Evolutionary conservation across 2,888 invertebrate genomes (phyloP).

Genomic region (Cremastinae sp.): DNA sequence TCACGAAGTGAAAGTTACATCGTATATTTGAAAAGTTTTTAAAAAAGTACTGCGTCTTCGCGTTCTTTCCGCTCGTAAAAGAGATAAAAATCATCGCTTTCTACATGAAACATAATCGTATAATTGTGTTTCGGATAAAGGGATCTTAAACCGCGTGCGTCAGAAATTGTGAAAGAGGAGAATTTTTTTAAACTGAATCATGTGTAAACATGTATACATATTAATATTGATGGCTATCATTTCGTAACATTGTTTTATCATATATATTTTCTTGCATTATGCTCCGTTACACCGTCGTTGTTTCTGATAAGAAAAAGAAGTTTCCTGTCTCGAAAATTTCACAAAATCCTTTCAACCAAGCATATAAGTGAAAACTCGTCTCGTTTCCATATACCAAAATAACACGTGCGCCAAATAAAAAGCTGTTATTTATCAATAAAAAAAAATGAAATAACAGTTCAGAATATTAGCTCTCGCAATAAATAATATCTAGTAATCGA

Average conservation of each 20-base stretch:
- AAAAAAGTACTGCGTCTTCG: background rate
- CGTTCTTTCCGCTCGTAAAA: background rate
- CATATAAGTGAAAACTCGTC: too few species aligned
- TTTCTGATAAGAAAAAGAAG: background rate
- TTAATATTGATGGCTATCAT: background rate
- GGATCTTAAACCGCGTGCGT: background rate
- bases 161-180: background rate
- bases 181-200: background rate
- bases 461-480: too few species aligned
- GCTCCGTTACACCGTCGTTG: background rate
- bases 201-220: background rate
- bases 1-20: constrained; percentile 17
- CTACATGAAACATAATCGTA: background rate
- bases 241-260: background rate
- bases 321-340: background rate
- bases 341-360: background rate
- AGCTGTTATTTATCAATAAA: too few species aligned
- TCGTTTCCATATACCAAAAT: too few species aligned
- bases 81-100: constrained; percentile 1
- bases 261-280: background rate
- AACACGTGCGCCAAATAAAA: too few species aligned
- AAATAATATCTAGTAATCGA: too few species aligned
- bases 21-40: background rate
- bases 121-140: background rate
- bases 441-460: too few species aligned